These are phyloP conservation scores for Patella ulyssiponensis DNA, from an alignment of 2,888 invertebrate genomes.

Conservation along the genomic window DNA sequence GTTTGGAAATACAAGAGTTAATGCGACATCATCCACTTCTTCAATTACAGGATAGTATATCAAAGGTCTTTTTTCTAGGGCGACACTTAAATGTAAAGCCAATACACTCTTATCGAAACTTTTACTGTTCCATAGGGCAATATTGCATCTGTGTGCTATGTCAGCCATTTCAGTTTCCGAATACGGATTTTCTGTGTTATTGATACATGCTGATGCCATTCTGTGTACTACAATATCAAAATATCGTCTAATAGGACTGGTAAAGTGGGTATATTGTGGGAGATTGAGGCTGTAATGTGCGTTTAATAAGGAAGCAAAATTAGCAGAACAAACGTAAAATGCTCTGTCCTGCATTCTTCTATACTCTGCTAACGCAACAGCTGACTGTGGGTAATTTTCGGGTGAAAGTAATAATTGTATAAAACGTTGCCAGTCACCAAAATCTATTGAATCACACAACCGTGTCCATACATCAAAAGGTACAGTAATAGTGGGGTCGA, in stretches of 20 bases:
- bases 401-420: conserved; percentile 55
- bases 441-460: conserved; percentile 42
- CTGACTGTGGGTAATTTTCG: conserved; percentile 59
- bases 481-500: conserved; percentile 40
- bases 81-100: conserved; percentile 25
- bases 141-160: background rate
- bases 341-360: conserved; percentile 49
- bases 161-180: background rate
- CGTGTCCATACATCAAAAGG: conserved; percentile 45
- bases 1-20: conserved; percentile 27
- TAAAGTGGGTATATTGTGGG: conserved; percentile 53
- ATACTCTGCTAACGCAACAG: conserved; percentile 53
- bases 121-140: conserved; percentile 1
- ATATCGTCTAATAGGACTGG: conserved; percentile 61
- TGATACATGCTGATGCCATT: conserved; percentile 47
- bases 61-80: conserved; percentile 50
- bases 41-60: conserved; percentile 56
- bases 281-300: conserved; percentile 56
- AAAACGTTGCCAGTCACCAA: conserved; percentile 42
- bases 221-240: conserved; percentile 64
- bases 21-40: conserved; percentile 39
- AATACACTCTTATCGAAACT: background rate
- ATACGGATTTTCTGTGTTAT: conserved; percentile 44
- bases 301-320: conserved; percentile 20
- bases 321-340: conserved; percentile 50